Conservation (phyloP, 2,113 vertebrate genomes). For the Corythornis cristatus region DNA sequence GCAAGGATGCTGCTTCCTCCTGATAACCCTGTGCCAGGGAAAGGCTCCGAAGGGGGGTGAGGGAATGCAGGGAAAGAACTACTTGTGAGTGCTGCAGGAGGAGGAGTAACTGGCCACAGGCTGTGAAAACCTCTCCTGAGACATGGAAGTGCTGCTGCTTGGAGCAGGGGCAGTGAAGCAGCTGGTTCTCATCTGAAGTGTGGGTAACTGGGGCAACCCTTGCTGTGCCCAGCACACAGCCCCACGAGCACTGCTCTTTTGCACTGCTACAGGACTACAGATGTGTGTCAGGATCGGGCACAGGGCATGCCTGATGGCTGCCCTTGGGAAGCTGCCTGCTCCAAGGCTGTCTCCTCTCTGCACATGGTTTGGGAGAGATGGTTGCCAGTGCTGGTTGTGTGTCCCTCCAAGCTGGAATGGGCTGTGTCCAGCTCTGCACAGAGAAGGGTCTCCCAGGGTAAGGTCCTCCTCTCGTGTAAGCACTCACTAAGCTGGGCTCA, state of each 20-base stretch:
- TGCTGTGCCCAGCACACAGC: neutral
- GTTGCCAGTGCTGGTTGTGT: neutral
- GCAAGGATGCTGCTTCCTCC: neutral
- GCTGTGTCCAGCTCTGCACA: neutral
- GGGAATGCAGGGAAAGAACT: neutral
- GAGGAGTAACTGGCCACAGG: neutral
- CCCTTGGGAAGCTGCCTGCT: neutral
- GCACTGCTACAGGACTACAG: neutral
- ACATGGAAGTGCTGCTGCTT: neutral
- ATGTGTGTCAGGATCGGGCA: no score
- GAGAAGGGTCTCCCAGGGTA: neutral
- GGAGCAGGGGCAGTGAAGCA: neutral
- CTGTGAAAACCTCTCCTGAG: neutral
- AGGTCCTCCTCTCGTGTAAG: neutral
- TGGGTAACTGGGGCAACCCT: neutral
- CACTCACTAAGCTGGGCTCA: neutral
- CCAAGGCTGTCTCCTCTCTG: neutral
- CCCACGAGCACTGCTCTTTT: neutral
- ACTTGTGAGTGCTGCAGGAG: neutral
- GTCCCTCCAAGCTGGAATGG: neutral
- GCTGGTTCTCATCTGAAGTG: neutral
- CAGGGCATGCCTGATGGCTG: neutral
- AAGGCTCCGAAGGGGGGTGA: neutral
- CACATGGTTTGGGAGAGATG: neutral
- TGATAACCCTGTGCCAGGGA: neutral